A percentile compares a stretch with the other conserved stretches of the same genome.
Evolutionary conservation across 2,888 invertebrate genomes (phyloP).

Genomic region (Allolobophora icterica): DNA sequence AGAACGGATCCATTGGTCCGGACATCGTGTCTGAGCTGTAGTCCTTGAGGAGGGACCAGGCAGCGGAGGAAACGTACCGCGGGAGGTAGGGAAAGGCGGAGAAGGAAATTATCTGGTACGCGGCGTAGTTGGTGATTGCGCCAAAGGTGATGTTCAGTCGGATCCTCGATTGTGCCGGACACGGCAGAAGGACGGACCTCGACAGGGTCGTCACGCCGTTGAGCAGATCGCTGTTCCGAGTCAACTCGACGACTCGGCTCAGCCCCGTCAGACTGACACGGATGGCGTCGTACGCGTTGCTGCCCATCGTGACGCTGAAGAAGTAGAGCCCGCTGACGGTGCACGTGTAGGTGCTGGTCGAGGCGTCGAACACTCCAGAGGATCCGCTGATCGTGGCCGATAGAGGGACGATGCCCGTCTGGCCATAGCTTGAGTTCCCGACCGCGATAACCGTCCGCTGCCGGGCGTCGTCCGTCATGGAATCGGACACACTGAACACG

Average conservation of each 20-base stretch:
- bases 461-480: constrained; percentile 32
- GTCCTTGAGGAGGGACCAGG: constrained; percentile 37
- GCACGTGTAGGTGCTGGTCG: constrained; percentile 36
- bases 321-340: constrained; percentile 27
- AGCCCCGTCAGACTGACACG: not conserved
- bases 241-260: constrained; percentile 30
- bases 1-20: constrained; percentile 38
- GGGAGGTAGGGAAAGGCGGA: constrained; percentile 36
- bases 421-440: not conserved
- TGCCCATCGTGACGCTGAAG: constrained; percentile 15
- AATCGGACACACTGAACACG: constrained; percentile 37
- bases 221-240: not conserved
- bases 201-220: constrained; percentile 37
- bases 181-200: constrained; percentile 29
- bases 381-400: constrained; percentile 23
- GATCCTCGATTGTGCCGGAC: constrained; percentile 23
- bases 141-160: constrained; percentile 33
- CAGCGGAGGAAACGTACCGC: not conserved
- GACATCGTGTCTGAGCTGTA: constrained; percentile 31
- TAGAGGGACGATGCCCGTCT: not conserved
- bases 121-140: not conserved
- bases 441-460: constrained; percentile 33
- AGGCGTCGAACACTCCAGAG: constrained; percentile 31
- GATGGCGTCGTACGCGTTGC: not conserved
- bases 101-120: constrained; percentile 30